These are phyloP conservation scores for Palaemon carinicauda DNA, from an alignment of 1,140 invertebrate genomes.

Conservation along the genomic window DNA sequence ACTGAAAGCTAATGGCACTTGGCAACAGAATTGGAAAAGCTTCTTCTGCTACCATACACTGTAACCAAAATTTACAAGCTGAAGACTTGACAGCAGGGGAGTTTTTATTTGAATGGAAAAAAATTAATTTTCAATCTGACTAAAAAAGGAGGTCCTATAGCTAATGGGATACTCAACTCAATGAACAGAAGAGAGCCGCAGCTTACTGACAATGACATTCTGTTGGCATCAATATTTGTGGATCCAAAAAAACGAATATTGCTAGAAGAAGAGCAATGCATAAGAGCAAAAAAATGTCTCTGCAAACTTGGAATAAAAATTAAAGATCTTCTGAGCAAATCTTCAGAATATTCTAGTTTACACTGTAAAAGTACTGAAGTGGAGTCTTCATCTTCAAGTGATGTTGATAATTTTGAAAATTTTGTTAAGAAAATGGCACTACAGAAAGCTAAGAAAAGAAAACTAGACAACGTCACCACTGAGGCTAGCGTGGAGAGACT, in stretches of 20 bases:
- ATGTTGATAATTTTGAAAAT: not conserved
- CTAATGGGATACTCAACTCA: conserved; percentile 17
- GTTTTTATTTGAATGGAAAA: conserved; percentile 35
- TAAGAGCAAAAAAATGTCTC: not conserved
- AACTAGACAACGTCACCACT: not conserved
- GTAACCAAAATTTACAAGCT: conserved; percentile 28
- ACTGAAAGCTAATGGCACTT: conserved; percentile 3
- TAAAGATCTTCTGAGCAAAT: conserved; percentile 1
- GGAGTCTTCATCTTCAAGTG: too few relatives aligned
- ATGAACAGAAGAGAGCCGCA: conserved; percentile 18
- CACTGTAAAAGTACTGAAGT: too few relatives aligned
- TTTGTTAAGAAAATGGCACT: not conserved
- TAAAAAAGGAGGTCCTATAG: not conserved
- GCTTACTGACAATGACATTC: conserved; percentile 26
- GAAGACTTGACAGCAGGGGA: conserved; percentile 19
- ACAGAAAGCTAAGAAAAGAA: too few relatives aligned
- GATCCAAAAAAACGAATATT: conserved; percentile 20
- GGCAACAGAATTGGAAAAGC: not conserved
- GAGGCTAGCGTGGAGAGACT: not conserved
- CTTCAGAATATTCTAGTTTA: too few relatives aligned
- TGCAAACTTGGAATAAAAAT: conserved; percentile 13
- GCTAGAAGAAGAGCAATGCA: not conserved
- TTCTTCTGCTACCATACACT: not conserved
- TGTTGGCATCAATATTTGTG: conserved; percentile 18
- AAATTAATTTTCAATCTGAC: not conserved